Evolutionary conservation across 2,113 vertebrate species (phyloP).

Genomic region (Nipponia nippon): DNA sequence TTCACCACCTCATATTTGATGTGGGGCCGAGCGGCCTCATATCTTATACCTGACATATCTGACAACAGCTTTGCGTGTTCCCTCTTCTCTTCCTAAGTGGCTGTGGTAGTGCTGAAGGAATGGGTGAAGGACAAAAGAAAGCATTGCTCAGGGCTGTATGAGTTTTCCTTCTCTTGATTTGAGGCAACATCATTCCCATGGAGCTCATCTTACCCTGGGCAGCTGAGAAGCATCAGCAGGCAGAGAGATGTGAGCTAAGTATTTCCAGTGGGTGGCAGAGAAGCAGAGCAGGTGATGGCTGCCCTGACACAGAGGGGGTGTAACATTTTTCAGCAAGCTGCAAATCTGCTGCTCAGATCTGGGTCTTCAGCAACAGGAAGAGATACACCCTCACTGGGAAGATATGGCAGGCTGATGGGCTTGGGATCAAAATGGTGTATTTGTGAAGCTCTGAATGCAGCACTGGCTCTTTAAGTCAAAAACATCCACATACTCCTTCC

Average conservation of each 20-base stretch:
- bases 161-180: neutral
- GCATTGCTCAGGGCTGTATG: neutral
- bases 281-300: neutral
- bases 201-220: neutral
- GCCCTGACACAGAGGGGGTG: neutral
- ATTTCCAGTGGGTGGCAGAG: neutral
- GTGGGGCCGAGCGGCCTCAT: rapidly evolving
- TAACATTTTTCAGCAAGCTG: neutral
- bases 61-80: neutral
- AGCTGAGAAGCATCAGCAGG: neutral
- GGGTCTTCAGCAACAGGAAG: neutral
- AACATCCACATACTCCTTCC: conserved; percentile 19
- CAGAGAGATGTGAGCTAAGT: neutral
- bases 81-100: neutral
- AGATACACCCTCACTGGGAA: neutral
- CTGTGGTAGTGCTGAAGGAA: neutral
- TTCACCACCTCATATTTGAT: neutral
- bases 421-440: neutral
- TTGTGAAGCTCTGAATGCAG: neutral
- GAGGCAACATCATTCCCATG: neutral
- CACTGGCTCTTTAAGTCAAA: conserved; percentile 43
- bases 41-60: too few relatives aligned
- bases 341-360: neutral
- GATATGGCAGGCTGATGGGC: neutral
- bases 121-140: rapidly evolving